Evolutionary conservation across 2,888 invertebrate species (phyloP).

Genomic region (Carterocephalus palaemon): DNA sequence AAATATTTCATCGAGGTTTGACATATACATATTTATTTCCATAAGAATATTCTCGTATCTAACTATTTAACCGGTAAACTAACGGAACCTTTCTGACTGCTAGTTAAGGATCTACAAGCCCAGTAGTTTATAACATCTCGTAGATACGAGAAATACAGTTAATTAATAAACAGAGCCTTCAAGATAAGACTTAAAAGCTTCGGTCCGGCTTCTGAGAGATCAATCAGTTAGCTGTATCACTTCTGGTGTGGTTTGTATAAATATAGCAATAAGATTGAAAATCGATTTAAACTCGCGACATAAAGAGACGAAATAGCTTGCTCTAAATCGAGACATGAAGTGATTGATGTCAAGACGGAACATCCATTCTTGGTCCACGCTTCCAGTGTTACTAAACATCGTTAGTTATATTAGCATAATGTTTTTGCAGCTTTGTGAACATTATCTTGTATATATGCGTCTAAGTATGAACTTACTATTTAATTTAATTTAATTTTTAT

Average conservation of each 20-base stretch:
- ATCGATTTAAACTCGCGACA: conserved; percentile 3
- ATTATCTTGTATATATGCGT: no score
- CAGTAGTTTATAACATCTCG: conserved; percentile 18
- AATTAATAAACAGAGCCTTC: conserved; percentile 24
- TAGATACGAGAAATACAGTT: conserved; percentile 21
- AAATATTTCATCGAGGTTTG: no score
- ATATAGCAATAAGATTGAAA: conserved; percentile 9
- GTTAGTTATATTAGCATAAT: conserved; percentile 16
- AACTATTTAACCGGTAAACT: conserved; percentile 16
- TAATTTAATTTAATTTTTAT: no score
- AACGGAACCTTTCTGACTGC: conserved; percentile 18
- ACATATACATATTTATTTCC: no score
- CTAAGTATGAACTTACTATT: no score
- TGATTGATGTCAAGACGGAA: conserved; percentile 16
- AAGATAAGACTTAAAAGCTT: conserved; percentile 22
- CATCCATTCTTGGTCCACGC: conserved; percentile 9
- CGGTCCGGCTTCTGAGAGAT: conserved; percentile 20
- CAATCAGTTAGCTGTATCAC: conserved; percentile 14
- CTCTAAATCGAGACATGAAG: conserved; percentile 5
- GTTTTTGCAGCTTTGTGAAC: no score
- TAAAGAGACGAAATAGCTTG: conserved; percentile 3
- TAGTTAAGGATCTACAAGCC: conserved; percentile 19
- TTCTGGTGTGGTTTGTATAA: conserved; percentile 4
- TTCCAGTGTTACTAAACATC: conserved; percentile 5
- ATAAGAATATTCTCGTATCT: not conserved